Evolutionary conservation across 2,797 vertebrate genomes (phyloP).

Genomic region (Sebastes jordani): DNA sequence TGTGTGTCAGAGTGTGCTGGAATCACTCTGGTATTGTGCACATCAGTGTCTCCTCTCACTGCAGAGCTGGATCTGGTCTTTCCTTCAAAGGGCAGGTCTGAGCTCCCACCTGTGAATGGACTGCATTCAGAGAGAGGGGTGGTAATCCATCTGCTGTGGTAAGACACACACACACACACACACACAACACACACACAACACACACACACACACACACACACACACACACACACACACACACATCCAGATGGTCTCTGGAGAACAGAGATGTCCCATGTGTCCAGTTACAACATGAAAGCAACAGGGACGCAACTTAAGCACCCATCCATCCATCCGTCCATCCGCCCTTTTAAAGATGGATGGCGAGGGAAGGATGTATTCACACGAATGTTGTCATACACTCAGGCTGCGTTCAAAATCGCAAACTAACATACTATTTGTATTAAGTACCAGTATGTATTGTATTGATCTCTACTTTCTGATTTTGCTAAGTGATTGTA

Average conservation of each 20-base stretch:
- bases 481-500: neutral
- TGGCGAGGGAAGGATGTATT: neutral
- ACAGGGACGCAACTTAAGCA: conserved; percentile 47
- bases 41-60: conserved; percentile 49
- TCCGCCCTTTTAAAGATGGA: neutral
- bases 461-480: neutral
- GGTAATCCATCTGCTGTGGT: conserved; percentile 71
- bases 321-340: conserved; percentile 20
- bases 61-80: conserved; percentile 67
- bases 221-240: conserved; percentile 6
- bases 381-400: neutral
- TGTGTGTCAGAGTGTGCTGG: conserved; percentile 51
- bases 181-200: too few species aligned
- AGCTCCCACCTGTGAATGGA: conserved; percentile 80
- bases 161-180: neutral
- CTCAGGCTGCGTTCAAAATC: neutral
- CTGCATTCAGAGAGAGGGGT: conserved; percentile 68
- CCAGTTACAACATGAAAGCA: conserved; percentile 82
- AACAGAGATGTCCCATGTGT: conserved; percentile 70
- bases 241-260: conserved; percentile 77
- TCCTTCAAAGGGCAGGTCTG: conserved; percentile 71
- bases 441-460: neutral
- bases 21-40: conserved; percentile 67
- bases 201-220: conserved; percentile 14
- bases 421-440: neutral